Conservation (phyloP, 2,113 vertebrate species). For the Dasyurus viverrinus region DNA sequence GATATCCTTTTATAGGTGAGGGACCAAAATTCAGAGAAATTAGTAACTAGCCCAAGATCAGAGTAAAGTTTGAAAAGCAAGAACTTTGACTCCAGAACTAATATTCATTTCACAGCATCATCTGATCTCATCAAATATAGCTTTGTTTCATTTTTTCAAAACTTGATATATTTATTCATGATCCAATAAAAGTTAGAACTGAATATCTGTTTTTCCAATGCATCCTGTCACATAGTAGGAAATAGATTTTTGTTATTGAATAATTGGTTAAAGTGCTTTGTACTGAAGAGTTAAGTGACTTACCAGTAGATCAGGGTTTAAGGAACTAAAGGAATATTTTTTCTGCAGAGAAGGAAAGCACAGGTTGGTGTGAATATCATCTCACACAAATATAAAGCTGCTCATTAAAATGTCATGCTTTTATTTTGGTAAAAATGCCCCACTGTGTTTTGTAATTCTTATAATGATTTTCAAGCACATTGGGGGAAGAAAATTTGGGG, state of each 20-base stretch:
- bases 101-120: too few species aligned
- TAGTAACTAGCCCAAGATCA: too few species aligned
- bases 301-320: neutral
- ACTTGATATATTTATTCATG: neutral
- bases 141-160: neutral
- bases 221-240: too few species aligned
- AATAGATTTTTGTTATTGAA: too few species aligned
- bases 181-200: too few species aligned
- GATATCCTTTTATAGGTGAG: too few species aligned
- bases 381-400: conserved; percentile 12
- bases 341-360: neutral
- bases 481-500: conserved; percentile 40
- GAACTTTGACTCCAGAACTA: too few species aligned
- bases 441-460: neutral
- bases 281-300: neutral
- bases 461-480: conserved; percentile 32
- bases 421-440: conserved; percentile 11
- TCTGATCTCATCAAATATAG: neutral
- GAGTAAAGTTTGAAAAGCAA: too few species aligned
- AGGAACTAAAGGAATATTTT: neutral
- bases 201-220: too few species aligned
- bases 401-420: conserved; percentile 30
- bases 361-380: conserved; percentile 49
- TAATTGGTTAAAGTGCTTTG: neutral
- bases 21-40: too few species aligned